These are phyloP conservation scores for Pteropus rufus DNA, from an alignment of 2,797 vertebrate genomes.

Conservation along the genomic window DNA sequence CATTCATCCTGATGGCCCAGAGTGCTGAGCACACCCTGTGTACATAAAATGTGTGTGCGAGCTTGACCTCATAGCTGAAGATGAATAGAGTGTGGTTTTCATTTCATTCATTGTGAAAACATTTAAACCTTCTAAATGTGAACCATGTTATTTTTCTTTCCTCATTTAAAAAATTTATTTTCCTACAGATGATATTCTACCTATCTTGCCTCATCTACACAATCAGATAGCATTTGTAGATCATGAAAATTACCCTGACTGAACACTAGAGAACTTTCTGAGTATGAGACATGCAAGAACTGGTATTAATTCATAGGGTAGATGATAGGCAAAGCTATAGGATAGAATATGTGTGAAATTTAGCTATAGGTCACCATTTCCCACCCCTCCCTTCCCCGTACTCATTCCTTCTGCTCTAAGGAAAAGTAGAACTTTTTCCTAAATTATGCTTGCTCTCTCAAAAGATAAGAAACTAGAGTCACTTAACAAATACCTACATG, in stretches of 20 bases:
- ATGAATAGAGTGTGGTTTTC: neutral
- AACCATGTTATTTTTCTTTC: neutral
- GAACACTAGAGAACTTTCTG: neutral
- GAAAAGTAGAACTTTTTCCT: neutral
- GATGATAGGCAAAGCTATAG: neutral
- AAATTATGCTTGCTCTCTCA: neutral
- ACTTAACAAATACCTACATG: neutral
- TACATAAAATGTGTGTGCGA: neutral
- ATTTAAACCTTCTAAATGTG: neutral
- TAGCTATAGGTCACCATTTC: neutral
- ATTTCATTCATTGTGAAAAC: neutral
- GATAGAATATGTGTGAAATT: neutral
- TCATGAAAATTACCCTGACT: neutral
- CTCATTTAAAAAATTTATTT: neutral
- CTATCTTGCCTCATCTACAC: neutral
- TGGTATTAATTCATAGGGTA: neutral
- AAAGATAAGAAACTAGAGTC: neutral
- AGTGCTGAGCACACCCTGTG: neutral
- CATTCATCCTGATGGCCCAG: neutral
- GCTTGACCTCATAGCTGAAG: neutral
- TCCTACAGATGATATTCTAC: neutral
- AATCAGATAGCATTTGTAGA: neutral
- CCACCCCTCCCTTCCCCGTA: neutral
- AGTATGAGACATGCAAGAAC: neutral
- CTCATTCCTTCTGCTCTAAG: neutral